Percentiles rank a stretch among this genome's conserved stretches.
phyloP scores from a whole-genome alignment of 1,140 invertebrate species.

The Luehdorfia chinensis region DNA sequence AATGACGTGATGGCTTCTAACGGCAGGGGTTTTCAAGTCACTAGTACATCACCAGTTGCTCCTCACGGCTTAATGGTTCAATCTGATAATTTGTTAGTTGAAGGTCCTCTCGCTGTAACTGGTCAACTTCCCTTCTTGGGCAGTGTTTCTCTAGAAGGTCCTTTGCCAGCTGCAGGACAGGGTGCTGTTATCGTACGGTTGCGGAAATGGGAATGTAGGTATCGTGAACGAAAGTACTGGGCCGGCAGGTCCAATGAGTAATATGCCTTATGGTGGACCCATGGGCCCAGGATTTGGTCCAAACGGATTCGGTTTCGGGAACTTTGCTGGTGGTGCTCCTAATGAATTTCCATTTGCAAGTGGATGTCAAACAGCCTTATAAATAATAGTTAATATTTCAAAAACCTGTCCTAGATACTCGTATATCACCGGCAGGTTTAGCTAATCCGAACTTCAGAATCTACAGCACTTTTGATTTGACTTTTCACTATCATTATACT shows the following conservation, averaged over 20 bases:
- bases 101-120: slow-evolving; percentile 29
- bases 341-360: slow-evolving; percentile 9
- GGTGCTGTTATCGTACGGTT: slow-evolving; percentile 32
- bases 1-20: slow-evolving; percentile 16
- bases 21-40: slow-evolving; percentile 33
- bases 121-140: slow-evolving; percentile 44
- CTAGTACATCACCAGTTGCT: slow-evolving; percentile 27
- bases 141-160: slow-evolving; percentile 37
- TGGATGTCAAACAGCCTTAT: neutral
- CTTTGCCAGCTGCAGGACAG: slow-evolving; percentile 28
- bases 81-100: slow-evolving; percentile 36
- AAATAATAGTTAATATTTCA: slow-evolving; percentile 1
- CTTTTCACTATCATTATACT: too few species aligned
- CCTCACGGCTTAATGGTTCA: slow-evolving; percentile 32
- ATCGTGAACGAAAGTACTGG: slow-evolving; percentile 25
- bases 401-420: neutral
- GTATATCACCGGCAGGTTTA: neutral
- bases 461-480: too few species aligned
- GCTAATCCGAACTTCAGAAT: too few species aligned
- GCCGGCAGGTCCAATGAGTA: neutral
- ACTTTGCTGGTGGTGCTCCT: neutral
- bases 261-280: slow-evolving; percentile 9
- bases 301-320: slow-evolving; percentile 5
- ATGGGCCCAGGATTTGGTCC: slow-evolving; percentile 9
- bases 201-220: slow-evolving; percentile 32